Evolutionary conservation across 1,140 invertebrate genomes (phyloP), one percentile per base, ranked within the genome.

Genomic region (Apis dorsata): DNA sequence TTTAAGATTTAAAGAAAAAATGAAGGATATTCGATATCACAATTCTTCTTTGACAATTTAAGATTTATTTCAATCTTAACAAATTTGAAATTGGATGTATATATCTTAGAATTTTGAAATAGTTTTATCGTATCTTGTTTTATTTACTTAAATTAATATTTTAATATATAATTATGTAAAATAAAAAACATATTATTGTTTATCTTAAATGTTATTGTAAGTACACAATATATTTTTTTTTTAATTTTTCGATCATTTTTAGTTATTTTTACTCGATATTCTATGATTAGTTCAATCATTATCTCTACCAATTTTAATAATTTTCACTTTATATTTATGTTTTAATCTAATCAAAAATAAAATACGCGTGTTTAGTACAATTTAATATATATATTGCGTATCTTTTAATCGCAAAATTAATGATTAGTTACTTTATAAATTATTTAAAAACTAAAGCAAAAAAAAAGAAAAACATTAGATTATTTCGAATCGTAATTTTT

Each of bases 381-480:
- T 51, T 79, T 49, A 68, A 55, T 62, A 59, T 57, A 21, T 5
- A 15, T 71, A 71, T 17, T 49, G 1, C 12, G 21, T 79, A 70
- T 49, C 66, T 49, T 59, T 49, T 70, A 79, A 79, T 19, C n/a
- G 34, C 11, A 79, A 79, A 68, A 24, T 72, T 73, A 73, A 73
- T 80, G 34, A 44, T 44, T 44, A 73, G 13, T 57, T 10, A 9
- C 21, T 49, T 49, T 44, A 74, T 81, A 51, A 81, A 74, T 81
- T 66, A 24, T 74, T 65, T 57, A 66, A 24, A 66, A 44, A 44
- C 0, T 44, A 9, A 34, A 34, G 69, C 62, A 60, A 53, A 24
- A 70, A 66, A 28, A 34, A 1, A 75, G 65, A 11, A 60, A 15
- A 51, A 21, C 12, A 24, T 53, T 53, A 66, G 49, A 53, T 49